A percentile compares a stretch with the other conserved stretches of the same genome.
These are phyloP conservation scores for Drosophila bipectinata DNA, from an alignment of 1,140 invertebrate genomes.

Conservation along the genomic window DNA sequence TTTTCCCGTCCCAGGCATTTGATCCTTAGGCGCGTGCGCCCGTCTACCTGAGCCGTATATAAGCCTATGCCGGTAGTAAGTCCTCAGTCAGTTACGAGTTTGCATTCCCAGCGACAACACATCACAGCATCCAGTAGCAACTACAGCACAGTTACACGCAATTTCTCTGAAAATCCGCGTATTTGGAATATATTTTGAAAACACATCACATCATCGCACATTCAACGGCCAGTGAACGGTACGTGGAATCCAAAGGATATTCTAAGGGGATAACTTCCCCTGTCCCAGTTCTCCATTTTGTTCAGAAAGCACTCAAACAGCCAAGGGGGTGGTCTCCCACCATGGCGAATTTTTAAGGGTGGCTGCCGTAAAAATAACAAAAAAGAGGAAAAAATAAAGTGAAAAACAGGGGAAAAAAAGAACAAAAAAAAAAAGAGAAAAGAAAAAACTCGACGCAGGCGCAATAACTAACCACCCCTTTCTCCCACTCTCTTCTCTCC, in stretches of 20 bases:
- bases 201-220: slow-evolving; percentile 10
- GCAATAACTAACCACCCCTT: slow-evolving; percentile 43
- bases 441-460: slow-evolving; percentile 70
- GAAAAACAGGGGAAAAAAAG: slow-evolving; percentile 32
- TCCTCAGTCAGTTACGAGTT: slow-evolving; percentile 62
- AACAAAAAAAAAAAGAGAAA: slow-evolving; percentile 31
- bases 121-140: slow-evolving; percentile 5
- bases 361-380: slow-evolving; percentile 52
- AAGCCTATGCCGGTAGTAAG: slow-evolving; percentile 42
- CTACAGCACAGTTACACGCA: not conserved
- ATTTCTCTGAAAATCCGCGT: slow-evolving; percentile 12
- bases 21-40: slow-evolving; percentile 72
- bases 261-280: slow-evolving; percentile 6
- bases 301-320: slow-evolving; percentile 60
- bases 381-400: slow-evolving; percentile 40
- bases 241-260: slow-evolving; percentile 28
- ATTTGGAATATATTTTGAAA: slow-evolving; percentile 46
- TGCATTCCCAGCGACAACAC: slow-evolving; percentile 48
- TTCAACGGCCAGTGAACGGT: slow-evolving; percentile 42
- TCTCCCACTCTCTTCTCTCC: slow-evolving; percentile 15
- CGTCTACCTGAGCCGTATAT: slow-evolving; percentile 66
- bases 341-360: slow-evolving; percentile 54
- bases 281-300: slow-evolving; percentile 48
- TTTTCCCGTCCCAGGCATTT: slow-evolving; percentile 35
- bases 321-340: slow-evolving; percentile 23